Evolutionary conservation across 1,140 invertebrate genomes (phyloP), one percentile per base, ranked within the genome.

Genomic region (Cotesia glomerata): DNA sequence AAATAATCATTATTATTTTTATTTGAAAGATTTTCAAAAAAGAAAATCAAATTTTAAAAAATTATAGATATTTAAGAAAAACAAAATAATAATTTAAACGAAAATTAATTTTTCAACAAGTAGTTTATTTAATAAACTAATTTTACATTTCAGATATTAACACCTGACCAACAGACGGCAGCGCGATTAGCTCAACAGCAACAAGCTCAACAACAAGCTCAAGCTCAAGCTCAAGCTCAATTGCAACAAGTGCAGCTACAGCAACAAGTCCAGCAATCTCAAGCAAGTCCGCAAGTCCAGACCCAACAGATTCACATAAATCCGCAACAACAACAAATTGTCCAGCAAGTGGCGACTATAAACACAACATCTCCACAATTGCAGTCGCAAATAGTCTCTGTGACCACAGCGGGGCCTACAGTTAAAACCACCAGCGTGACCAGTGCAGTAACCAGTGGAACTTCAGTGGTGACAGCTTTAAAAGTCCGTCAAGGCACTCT

Each of bases 91-190:
- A 35, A 8, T 71, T 45, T 54, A 34, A 36, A 67, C 59, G 11
- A 49, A 66, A 66, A 66, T 14, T 68, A 69, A 65, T 69, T 36
- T 9, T 49, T 11, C 36, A 39, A 65, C 32, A 52, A 54, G 16
- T 54, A 14, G n/a, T n/a, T 11, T 35, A 58, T 35, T 26, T 49
- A 7, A 34, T 5, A n/a, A 49, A 70, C 8, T 34, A 62, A 14
- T 62, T 35, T 62, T 62, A 0, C 11, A 61, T 72, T 61, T 5
- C 14, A 84, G 80, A 79, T 77, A 56, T 74, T 85, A 35, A 79
- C 80, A 13, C 65, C 82, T 4, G 83, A 88, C 66, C 88, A 90
- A 56, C 85, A 88, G 26, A 84, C 84, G 54, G 74, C 82, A 13
- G 76, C 77, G 35, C 75, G 79, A 18, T 68, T 81, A 0, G 79